Evolutionary conservation across 2,113 vertebrate species (phyloP), one percentile per base, ranked within the genome.

Genomic region (Entosphenus tridentatus): DNA sequence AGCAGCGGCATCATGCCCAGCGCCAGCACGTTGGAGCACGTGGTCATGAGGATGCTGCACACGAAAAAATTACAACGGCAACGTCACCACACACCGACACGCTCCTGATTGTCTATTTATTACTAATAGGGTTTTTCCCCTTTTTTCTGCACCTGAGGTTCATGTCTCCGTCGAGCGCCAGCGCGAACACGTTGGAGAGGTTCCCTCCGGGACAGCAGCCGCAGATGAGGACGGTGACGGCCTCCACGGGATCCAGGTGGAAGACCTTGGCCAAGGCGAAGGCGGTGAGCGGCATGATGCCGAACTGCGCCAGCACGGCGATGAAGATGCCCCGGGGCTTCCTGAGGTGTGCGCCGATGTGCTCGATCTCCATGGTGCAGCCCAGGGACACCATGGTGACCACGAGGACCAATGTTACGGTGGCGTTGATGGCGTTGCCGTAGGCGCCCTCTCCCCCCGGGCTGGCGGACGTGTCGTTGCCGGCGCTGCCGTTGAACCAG

Each of bases 1-100:
- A 88, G 82, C 72, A 90, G 75, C 14, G 87, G 85, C 84, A 86
- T 86, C 77, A 88, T 73, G 70, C 78, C 87, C 75, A 84, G 73
- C 8, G 84, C 83, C 56, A 75, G 70, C 57, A 85, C 70, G 3
- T 76, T 80, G 67, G 86, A 91, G 69, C 82, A 88, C 1, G 82
- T 80, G 3, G 87, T 90, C 85, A 88, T 85, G 71, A 85, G 76
- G 8, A 87, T 83, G 74, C 88, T 92, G 77, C 56, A 67, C 57
- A 2, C 69, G 68, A 71, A 39, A 3, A 39, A 5, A 39, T 5
- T 7, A 39, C 39, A 39, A 39, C 39, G 39, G 39, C 39, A 39
- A 39, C 39, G 39, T 39, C 39, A 39, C 39, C 39, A 39, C 6
- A 39, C 39, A 39, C 39, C 39, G 39, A 39, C 39, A 5, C 39